Evolutionary conservation across 2,888 invertebrate genomes (phyloP), one percentile per base, ranked within the genome.

Genomic region (Platycheirus rosarum): DNA sequence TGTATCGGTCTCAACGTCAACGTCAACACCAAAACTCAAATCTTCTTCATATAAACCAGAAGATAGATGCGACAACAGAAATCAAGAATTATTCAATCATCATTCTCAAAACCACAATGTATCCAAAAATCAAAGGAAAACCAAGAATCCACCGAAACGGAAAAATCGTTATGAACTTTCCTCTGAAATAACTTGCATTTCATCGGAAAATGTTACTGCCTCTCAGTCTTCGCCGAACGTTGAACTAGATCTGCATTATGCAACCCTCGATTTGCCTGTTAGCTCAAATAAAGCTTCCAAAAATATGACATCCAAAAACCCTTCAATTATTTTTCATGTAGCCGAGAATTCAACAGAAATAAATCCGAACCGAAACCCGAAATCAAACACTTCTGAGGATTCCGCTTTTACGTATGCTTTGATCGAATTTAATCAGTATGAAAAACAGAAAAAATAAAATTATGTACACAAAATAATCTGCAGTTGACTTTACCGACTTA

Each of bases 241-340:
- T n/a, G 91, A 91, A 80, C 89, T 90, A 66, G 92, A 92, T 85
- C 88, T 95, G 68, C 92, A 93, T 87, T 94, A 94, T 87, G 94
- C 94, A 48, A 94, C 93, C 85, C 90, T 94, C 84, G 94, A 94
- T 88, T 89, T 94, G 71, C 90, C 91, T 53, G 86, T 79, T 60
- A 71, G 46, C 66, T 73, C 85, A 23, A 63, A 35, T 13, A 73
- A 69, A 48, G 69, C 51, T 57, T 69, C 65, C 26, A 70, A 55
- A 14, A 66, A 65, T n/a, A n/a, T n/a, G n/a, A n/a, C n/a, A n/a
- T n/a, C n/a, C n/a, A n/a, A n/a, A n/a, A n/a, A n/a, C n/a, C n/a
- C n/a, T n/a, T n/a, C n/a, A n/a, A n/a, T n/a, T n/a, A n/a, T n/a
- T n/a, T n/a, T n/a, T n/a, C n/a, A n/a, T n/a, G n/a, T n/a, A n/a